Conservation (phyloP, 2,888 invertebrate genomes). For the Heliconius aoede region DNA sequence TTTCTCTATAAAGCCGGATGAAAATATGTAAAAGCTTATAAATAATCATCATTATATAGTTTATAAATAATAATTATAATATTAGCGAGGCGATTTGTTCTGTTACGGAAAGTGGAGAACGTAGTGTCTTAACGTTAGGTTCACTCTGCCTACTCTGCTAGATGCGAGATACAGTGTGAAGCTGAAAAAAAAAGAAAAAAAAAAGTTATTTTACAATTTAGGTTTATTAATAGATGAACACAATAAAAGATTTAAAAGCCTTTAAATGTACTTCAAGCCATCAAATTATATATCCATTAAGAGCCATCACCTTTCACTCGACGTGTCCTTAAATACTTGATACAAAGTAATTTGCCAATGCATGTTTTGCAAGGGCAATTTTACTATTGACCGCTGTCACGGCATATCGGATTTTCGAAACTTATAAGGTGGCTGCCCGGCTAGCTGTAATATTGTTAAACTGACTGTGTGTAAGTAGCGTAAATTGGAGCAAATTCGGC, state of each 20-base stretch:
- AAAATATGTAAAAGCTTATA: not conserved
- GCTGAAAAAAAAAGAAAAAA: not conserved
- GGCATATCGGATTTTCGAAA: constrained; percentile 56
- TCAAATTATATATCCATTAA: not conserved
- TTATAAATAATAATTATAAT: too few species aligned
- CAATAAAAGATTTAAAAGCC: too few species aligned
- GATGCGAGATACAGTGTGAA: too few species aligned
- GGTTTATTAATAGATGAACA: too few species aligned
- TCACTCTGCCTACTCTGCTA: too few species aligned
- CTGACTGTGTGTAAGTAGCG: constrained; percentile 51
- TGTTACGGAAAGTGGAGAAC: too few species aligned
- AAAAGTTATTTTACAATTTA: not conserved
- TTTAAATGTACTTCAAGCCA: too few species aligned
- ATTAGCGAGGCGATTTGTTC: too few species aligned
- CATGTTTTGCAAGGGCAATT: constrained; percentile 66
- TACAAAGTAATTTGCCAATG: constrained; percentile 59
- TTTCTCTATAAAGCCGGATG: constrained; percentile 29
- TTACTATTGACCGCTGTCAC: constrained; percentile 60
- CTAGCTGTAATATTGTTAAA: constrained; percentile 46
- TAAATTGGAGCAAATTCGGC: constrained; percentile 50
- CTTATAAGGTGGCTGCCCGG: constrained; percentile 45
- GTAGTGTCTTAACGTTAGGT: too few species aligned
- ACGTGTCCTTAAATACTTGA: constrained; percentile 53
- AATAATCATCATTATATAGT: too few species aligned
- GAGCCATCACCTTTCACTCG: constrained; percentile 63